These are phyloP conservation scores for Thalassoma bifasciatum DNA, from an alignment of 2,113 vertebrate species.

Conservation along the genomic window DNA sequence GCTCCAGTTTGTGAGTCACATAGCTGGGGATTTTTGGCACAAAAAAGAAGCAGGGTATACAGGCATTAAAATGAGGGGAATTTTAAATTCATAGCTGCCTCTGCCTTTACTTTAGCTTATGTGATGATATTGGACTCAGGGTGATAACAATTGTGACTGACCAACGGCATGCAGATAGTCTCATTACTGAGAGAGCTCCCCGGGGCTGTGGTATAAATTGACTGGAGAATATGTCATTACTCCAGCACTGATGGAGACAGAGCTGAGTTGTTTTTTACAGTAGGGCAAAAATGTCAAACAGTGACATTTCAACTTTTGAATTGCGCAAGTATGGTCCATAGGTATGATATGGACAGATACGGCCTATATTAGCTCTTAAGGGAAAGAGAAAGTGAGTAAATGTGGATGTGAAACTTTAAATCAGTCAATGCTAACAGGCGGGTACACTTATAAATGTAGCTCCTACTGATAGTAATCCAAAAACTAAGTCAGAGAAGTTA, in stretches of 20 bases:
- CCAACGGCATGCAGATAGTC: constrained; percentile 60
- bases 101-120: constrained; percentile 27
- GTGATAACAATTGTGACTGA: constrained; percentile 59
- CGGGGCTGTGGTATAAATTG: constrained; percentile 28
- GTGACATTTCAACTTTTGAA: constrained; percentile 6
- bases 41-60: not conserved
- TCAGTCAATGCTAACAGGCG: no score
- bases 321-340: not conserved
- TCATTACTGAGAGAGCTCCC: constrained; percentile 45
- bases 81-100: constrained; percentile 25
- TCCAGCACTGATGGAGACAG: constrained; percentile 8
- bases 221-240: constrained; percentile 29
- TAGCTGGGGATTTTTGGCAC: constrained; percentile 20
- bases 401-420: no score
- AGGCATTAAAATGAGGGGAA: constrained; percentile 26
- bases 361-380: not conserved
- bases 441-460: no score
- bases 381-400: not conserved
- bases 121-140: constrained; percentile 41
- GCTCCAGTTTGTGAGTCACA: constrained; percentile 28
- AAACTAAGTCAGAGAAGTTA: no score
- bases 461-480: no score
- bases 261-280: constrained; percentile 19
- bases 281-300: constrained; percentile 7
- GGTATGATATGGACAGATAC: not conserved